Evolutionary conservation across 2,797 vertebrate genomes (phyloP), one percentile per base, ranked within the genome.

Genomic region (Parambassis ranga): DNA sequence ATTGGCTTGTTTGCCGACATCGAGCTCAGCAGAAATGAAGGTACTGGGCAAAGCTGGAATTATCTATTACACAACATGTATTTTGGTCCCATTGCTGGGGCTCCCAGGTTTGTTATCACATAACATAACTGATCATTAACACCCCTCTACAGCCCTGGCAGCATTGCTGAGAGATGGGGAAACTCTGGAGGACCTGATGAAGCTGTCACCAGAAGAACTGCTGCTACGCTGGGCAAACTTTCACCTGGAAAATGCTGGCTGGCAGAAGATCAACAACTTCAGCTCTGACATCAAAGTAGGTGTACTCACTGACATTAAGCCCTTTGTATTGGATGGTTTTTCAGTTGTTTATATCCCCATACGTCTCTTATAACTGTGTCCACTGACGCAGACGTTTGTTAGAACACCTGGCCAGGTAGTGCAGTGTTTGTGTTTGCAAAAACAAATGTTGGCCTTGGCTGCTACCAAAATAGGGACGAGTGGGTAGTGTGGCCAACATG

Each of bases 1-100:
- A 98, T 99, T 0, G 98, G 98, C 18, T 89, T 99, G 86, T 98
- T 99, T 0, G 97, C 98, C 0, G 96, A 99, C 89, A 99, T 99
- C 4, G 97, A 98, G 79, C 94, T 99, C 82, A 98, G 96, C 93
- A 92, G 95, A 75, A 98, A 99, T 77, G 98, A 99, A 94, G 98
- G 98, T 97, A 90, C 19, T 2, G 10, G 20, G 4, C 36, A 24
- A 15, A 11, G 19, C 19, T 16, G 14, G 47, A 15, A 11, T 16
- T 14, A 4, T 32, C 8, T 6, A 3, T 44, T 37, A 24, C 18
- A 7, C 3, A 51, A 52, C 2, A n/a, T 13, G 4, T 20, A 3
- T 46, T 48, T 56, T n/a, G 65, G 23, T 43, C 2, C 20, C 8
- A 6, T 62, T 44, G 36, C 14, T 18, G 15, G 24, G 7, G 18